Base-by-base conservation (phyloP, 2,113 vertebrate genomes). In the Galeopterus variegatus region DNA sequence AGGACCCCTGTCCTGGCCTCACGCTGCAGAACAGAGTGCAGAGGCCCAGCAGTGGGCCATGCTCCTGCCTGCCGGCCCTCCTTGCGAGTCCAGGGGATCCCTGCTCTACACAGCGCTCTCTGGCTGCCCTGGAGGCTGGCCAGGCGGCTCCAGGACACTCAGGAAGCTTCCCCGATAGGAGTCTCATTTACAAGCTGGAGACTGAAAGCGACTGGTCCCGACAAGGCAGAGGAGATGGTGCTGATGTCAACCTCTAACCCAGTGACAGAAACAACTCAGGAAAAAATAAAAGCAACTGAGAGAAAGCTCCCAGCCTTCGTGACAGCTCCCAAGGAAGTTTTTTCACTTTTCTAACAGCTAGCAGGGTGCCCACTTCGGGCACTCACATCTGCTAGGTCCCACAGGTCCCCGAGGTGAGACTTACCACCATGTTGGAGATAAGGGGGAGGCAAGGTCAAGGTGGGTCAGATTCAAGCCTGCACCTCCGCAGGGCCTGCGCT, bases 1-100 rank as follows among this genome's bases (percentile, higher is more conserved):
- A 6, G 21, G 69, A 5, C 1, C 28, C 26, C 9, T 0, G 4
- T 3, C 15, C 65, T 0, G 5, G 10, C 13, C 54, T 11, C 4
- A 8, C 48, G 36, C 88, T 67, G 6, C 1, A 4, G 52, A 11
- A 31, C 36, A n/a, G 73, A 72, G 45, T 79, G 18, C 83, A 3
- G 1, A 33, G 81, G 10, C 6, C 36, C 14, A 15, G n/a, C 26
- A 6, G 13, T 3, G 10, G 4, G 52, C 45, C 3, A 3, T 23
- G 50, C 24, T 26, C 24, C 64, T 80, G 31, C 33, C 54, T 28
- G 12, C 56, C 14, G 9, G 11, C 7, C 4, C 28, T 73, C 48
- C 33, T 45, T 7, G 28, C 8, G 73, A 15, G 21, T 45, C 24
- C 26, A 1, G 1, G n/a, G 89, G 9, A 50, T 9, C 10, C 23